These are phyloP conservation scores for Motacilla tschutschensis DNA, from an alignment of 2,113 vertebrate genomes.

Conservation along the genomic window DNA sequence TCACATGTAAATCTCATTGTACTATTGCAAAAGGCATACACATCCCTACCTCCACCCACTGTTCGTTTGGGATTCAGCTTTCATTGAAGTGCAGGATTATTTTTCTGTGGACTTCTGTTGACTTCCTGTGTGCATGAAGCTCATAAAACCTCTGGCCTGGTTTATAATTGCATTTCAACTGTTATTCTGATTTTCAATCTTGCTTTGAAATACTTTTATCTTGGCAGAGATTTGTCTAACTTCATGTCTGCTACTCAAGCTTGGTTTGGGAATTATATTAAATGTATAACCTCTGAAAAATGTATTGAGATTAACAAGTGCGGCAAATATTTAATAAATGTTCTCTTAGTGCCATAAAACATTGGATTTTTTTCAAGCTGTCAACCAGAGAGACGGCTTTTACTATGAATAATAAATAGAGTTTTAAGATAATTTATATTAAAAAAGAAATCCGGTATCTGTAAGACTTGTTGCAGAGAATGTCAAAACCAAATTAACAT, in stretches of 20 bases:
- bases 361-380: not conserved
- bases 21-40: not conserved
- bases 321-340: conserved; percentile 10
- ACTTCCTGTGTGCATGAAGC: not conserved
- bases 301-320: conserved; percentile 2
- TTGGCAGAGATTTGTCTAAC: not conserved
- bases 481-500: not conserved
- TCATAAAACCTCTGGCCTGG: not conserved
- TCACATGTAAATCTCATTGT: not conserved
- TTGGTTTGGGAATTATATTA: not conserved
- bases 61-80: not conserved
- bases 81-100: not conserved
- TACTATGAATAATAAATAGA: not conserved
- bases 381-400: conserved; percentile 6
- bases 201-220: not conserved
- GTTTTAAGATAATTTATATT: conserved; percentile 21
- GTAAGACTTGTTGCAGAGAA: not conserved
- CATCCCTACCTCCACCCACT: not conserved
- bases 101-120: not conserved
- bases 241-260: not conserved
- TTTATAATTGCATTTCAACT: not conserved
- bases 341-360: not conserved
- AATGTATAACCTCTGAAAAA: conserved; percentile 26
- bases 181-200: not conserved
- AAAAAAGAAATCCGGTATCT: not conserved